Conservation (phyloP, 1,140 invertebrate species). For the Saccostrea echinata region DNA sequence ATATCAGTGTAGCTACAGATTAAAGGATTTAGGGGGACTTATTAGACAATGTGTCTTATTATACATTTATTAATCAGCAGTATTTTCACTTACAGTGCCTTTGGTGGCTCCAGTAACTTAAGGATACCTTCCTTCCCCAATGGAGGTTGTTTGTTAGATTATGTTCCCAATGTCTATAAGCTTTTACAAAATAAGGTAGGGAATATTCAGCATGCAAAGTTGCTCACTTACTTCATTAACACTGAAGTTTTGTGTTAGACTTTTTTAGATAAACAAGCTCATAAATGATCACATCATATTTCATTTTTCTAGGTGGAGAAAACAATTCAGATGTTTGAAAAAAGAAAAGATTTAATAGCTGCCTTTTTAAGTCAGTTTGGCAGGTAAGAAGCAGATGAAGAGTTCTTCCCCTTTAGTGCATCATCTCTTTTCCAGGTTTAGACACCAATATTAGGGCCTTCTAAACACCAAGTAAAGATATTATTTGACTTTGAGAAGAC, state of each 20-base stretch:
- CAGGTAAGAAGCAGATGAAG: conserved; percentile 64
- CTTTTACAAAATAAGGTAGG: conserved; percentile 76
- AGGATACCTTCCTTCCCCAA: conserved; percentile 76
- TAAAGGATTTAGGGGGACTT: no score
- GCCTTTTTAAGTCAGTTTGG: conserved; percentile 78
- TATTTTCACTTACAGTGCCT: conserved; percentile 66
- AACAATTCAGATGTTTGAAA: conserved; percentile 75
- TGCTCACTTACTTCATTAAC: neutral
- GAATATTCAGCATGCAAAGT: neutral
- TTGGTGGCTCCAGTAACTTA: conserved; percentile 75
- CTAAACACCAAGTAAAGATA: no score
- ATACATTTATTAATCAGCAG: neutral
- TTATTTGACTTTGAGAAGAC: no score
- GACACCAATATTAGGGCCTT: neutral
- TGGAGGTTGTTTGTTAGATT: conserved; percentile 76
- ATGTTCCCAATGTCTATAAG: conserved; percentile 74
- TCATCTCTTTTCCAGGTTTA: neutral
- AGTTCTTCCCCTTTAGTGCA: neutral
- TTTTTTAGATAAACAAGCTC: no score
- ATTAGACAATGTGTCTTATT: no score
- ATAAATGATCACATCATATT: neutral
- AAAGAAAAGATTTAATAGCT: conserved; percentile 78
- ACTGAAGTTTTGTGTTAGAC: neutral
- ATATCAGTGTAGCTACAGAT: no score
- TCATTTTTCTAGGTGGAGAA: conserved; percentile 73